phyloP scores from a whole-genome alignment of 1,140 invertebrate genomes.

The Anastrepha obliqua region DNA sequence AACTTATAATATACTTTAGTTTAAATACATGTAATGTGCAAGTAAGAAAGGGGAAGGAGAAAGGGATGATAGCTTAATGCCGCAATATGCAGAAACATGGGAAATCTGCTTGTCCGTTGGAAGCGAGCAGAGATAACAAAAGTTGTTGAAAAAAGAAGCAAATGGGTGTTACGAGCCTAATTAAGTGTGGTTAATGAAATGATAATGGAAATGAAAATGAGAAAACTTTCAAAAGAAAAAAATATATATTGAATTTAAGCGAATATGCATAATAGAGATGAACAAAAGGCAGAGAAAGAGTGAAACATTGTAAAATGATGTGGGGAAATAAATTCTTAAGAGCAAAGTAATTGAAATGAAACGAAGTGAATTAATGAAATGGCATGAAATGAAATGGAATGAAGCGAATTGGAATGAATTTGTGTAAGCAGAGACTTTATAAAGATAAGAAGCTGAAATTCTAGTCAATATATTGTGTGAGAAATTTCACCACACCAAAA shows the following conservation, averaged over 20 bases:
- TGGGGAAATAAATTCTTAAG: no score
- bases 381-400: no score
- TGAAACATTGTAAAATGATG: no score
- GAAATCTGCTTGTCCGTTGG: background rate
- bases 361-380: no score
- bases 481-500: no score
- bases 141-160: background rate
- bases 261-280: background rate
- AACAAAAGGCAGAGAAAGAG: no score
- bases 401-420: no score
- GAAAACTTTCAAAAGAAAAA: background rate
- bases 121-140: background rate
- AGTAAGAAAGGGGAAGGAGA: no score
- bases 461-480: no score
- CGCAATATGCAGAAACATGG: background rate
- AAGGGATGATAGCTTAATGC: background rate
- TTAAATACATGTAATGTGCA: constrained; percentile 41
- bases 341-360: no score
- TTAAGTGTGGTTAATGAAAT: constrained; percentile 49
- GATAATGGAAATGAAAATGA: background rate
- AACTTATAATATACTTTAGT: constrained; percentile 17
- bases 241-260: background rate
- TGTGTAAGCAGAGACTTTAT: no score
- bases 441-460: no score
- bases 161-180: constrained; percentile 17